phyloP scores from a whole-genome alignment of 2,888 invertebrate genomes.

The Mythimna albipuncta region DNA sequence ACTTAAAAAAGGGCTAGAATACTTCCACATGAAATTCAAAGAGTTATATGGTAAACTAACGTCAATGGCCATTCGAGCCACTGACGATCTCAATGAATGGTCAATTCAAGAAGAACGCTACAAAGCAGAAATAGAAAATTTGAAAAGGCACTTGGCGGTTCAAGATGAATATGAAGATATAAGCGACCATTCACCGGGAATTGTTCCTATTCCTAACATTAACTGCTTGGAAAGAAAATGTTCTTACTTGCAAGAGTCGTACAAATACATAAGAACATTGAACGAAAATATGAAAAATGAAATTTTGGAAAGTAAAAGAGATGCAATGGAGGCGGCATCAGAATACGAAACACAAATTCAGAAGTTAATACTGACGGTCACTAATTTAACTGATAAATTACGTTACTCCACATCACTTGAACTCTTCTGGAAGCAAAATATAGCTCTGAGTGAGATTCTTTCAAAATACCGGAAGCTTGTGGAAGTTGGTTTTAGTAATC shows the following conservation, averaged over 20 bases:
- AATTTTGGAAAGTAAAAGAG: slow-evolving; percentile 85
- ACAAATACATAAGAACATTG: slow-evolving; percentile 84
- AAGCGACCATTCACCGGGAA: slow-evolving; percentile 83
- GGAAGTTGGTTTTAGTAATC: slow-evolving; percentile 71
- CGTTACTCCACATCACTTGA: slow-evolving; percentile 85
- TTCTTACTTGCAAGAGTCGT: slow-evolving; percentile 83
- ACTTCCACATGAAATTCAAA: slow-evolving; percentile 86
- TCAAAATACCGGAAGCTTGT: slow-evolving; percentile 88
- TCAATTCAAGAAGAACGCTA: slow-evolving; percentile 85
- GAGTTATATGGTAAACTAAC: slow-evolving; percentile 85
- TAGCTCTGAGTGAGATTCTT: slow-evolving; percentile 85
- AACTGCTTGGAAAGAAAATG: slow-evolving; percentile 82
- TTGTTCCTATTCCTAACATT: slow-evolving; percentile 71
- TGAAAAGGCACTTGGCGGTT: slow-evolving; percentile 73
- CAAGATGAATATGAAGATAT: slow-evolving; percentile 77
- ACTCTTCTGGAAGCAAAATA: slow-evolving; percentile 89
- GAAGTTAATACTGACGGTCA: slow-evolving; percentile 77
- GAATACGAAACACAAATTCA: slow-evolving; percentile 86
- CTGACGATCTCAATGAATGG: slow-evolving; percentile 85
- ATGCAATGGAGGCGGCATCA: slow-evolving; percentile 81
- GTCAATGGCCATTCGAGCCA: slow-evolving; percentile 81
- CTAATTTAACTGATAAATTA: slow-evolving; percentile 86
- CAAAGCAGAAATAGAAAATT: slow-evolving; percentile 84
- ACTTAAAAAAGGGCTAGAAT: slow-evolving; percentile 79
- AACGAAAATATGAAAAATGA: slow-evolving; percentile 90